Conservation (phyloP, 2,797 vertebrate species). For the Leptoclinus maculatus region DNA sequence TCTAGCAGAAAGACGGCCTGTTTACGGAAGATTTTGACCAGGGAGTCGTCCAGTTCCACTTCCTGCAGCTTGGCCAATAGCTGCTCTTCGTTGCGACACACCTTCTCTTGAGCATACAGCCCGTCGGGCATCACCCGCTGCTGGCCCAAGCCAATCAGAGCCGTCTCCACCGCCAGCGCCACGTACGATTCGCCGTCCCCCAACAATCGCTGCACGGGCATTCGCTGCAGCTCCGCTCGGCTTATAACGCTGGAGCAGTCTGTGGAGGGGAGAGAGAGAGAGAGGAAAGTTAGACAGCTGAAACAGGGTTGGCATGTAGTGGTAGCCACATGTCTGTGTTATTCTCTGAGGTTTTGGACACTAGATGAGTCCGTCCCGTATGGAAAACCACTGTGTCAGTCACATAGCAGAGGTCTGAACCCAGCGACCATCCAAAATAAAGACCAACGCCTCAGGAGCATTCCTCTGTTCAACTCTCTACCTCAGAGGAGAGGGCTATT, state of each 20-base stretch:
- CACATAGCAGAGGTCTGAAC: conserved; percentile 51
- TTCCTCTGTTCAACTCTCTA: conserved; percentile 43
- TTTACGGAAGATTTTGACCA: conserved; percentile 99
- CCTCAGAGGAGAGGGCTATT: conserved; percentile 63
- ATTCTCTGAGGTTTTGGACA: conserved; percentile 43
- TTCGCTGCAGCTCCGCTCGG: conserved; percentile 91
- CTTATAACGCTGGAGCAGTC: conserved; percentile 91
- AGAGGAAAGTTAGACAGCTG: not conserved
- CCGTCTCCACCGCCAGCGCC: conserved; percentile 95
- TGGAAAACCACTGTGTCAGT: conserved; percentile 55
- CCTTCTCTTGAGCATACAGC: conserved; percentile 97
- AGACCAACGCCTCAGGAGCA: conserved; percentile 59
- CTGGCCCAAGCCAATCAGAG: conserved; percentile 95
- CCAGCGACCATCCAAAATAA: conserved; percentile 55
- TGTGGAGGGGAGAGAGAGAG: conserved; percentile 54
- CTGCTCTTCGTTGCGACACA: conserved; percentile 98
- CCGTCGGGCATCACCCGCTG: conserved; percentile 98
- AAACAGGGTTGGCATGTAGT: not conserved
- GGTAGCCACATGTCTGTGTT: conserved; percentile 16
- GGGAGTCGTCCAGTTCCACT: conserved; percentile 94
- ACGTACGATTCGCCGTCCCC: conserved; percentile 96
- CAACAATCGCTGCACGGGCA: conserved; percentile 92
- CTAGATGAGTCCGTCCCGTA: conserved; percentile 38
- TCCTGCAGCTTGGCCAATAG: conserved; percentile 98
- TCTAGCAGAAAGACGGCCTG: conserved; percentile 98